Evolutionary conservation across 2,113 vertebrate genomes (phyloP), one percentile per base, ranked within the genome.

Genomic region (Sciurus niger): DNA sequence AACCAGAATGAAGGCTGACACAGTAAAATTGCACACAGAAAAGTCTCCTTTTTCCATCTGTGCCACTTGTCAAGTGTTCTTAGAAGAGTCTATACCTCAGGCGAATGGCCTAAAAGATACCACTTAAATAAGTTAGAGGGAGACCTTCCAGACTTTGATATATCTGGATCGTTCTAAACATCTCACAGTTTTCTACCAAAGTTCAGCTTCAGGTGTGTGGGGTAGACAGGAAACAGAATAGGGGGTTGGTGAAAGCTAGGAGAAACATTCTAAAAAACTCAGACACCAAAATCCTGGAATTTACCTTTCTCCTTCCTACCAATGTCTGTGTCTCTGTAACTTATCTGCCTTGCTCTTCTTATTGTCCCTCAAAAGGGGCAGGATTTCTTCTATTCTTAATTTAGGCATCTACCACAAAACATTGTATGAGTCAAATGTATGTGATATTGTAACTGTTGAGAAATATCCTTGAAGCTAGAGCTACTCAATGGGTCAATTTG

Each of bases 381-480:
- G 12, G 1, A 13, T 92, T 86, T 89, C 12, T 85, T 63, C 77
- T 67, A 6, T 60, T 85, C 17, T 58, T 55, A 72, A 51, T 67
- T 28, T 77, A 14, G 18, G 37, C 13, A 37, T n/a, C 58, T 55
- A 32, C 73, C n/a, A 83, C 17, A 93, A 95, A 94, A 48, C 32
- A 67, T 2, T 82, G 11, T 25, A 58, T 30, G 4, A 77, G 37
- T 90, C 60, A 80, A 6, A 28, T 28, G 13, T 1, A 25, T 78
- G 1, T 53, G 24, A 12, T 30, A 60, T 0, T 25, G 2, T 30
- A 58, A 13, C 14, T 95, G 16, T 63, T 77, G 60, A 85, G 73
- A 85, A 7, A 55, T 17, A 18, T 84, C 32, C 84, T 84, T 84
- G 46, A 94, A 96, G 22, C 10, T 20, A 72, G 24, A 94, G 48